A percentile compares a stretch with the other conserved stretches of the same genome.
phyloP scores from a whole-genome alignment of 2,797 vertebrate species.

The Decapterus maruadsi region DNA sequence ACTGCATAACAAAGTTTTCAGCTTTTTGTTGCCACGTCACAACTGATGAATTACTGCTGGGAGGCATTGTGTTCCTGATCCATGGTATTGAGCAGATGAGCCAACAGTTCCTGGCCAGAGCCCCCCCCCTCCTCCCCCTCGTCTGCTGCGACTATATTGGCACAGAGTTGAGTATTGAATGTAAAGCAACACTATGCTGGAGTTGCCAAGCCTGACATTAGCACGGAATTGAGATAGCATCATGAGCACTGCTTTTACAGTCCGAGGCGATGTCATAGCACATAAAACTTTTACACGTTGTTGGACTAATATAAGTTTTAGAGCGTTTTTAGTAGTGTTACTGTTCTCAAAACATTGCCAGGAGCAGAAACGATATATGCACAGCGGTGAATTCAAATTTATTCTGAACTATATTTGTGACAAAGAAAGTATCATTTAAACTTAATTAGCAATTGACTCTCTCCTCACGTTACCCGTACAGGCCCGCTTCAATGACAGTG shows the following conservation, averaged over 20 bases:
- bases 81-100: constrained; percentile 50
- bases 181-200: constrained; percentile 48
- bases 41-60: constrained; percentile 31
- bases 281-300: constrained; percentile 50
- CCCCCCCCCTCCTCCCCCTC: constrained; percentile 1
- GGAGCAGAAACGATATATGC: constrained; percentile 4
- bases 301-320: constrained; percentile 31
- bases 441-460: constrained; percentile 58
- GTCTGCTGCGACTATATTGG: constrained; percentile 50
- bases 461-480: constrained; percentile 46
- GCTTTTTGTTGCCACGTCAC: constrained; percentile 6
- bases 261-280: constrained; percentile 53
- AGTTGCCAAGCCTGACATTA: constrained; percentile 61
- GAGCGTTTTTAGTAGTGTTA: constrained; percentile 34
- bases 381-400: background rate
- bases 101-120: constrained; percentile 56
- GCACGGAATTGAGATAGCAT: constrained; percentile 45
- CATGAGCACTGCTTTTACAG: constrained; percentile 46
- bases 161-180: constrained; percentile 60
- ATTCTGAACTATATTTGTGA: constrained; percentile 34
- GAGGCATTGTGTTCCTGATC: constrained; percentile 53
- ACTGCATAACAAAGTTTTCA: background rate
- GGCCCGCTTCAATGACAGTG: constrained; percentile 60
- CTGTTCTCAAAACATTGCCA: constrained; percentile 15
- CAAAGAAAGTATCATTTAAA: constrained; percentile 52